Conservation (phyloP, 2,888 invertebrate species). For the Anaspis maculata region DNA sequence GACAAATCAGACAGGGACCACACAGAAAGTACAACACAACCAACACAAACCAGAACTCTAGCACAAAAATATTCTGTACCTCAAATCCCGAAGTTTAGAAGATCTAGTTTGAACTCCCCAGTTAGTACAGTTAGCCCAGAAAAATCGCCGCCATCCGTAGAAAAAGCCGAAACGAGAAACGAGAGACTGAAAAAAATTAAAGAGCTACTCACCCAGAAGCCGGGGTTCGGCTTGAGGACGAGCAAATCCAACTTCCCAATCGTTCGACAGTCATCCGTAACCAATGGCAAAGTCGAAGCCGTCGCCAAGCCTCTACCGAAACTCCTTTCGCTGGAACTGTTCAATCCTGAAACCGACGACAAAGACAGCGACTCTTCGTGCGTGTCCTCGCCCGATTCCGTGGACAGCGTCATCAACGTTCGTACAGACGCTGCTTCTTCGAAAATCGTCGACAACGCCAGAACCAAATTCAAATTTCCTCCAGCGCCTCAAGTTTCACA, state of each 20-base stretch:
- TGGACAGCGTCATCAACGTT: slow-evolving; percentile 65
- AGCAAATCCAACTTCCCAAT: slow-evolving; percentile 56
- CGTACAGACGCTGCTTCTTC: slow-evolving; percentile 14
- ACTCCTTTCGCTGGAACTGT: slow-evolving; percentile 71
- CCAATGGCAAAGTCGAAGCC: slow-evolving; percentile 49
- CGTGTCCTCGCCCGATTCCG: slow-evolving; percentile 79
- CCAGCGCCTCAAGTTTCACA: slow-evolving; percentile 9
- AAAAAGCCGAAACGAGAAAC: slow-evolving; percentile 38
- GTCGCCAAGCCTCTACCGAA: slow-evolving; percentile 64
- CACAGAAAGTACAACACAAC: no score
- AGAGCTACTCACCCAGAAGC: slow-evolving; percentile 60
- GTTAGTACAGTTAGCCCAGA: slow-evolving; percentile 18
- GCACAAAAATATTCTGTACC: slow-evolving; percentile 39
- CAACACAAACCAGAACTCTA: no score
- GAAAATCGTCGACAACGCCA: slow-evolving; percentile 5
- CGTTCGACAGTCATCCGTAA: slow-evolving; percentile 56
- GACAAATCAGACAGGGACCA: slow-evolving; percentile 29
- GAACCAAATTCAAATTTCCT: slow-evolving; percentile 26
- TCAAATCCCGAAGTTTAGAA: slow-evolving; percentile 38
- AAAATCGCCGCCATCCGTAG: slow-evolving; percentile 22
- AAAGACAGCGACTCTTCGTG: slow-evolving; percentile 84
- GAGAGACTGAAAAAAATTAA: slow-evolving; percentile 62
- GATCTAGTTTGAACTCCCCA: slow-evolving; percentile 28
- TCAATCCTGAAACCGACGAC: slow-evolving; percentile 86
- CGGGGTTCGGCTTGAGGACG: slow-evolving; percentile 52